A percentile compares a stretch with the other conserved stretches of the same genome.
These are phyloP conservation scores for Diuraphis noxia DNA, from an alignment of 1,140 invertebrate genomes.

Conservation along the genomic window DNA sequence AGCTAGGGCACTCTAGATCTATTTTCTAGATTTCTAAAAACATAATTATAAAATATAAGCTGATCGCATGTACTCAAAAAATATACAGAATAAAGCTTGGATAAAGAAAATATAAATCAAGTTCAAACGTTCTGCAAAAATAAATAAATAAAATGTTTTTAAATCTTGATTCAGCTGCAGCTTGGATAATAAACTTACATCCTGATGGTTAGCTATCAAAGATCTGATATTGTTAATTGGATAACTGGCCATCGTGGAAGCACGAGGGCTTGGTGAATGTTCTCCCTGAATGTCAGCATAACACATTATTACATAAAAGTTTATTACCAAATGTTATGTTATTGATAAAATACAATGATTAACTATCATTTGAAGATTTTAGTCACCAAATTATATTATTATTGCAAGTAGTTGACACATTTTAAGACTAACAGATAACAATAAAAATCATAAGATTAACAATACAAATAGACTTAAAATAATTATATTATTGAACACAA, in stretches of 20 bases:
- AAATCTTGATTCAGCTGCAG: neutral
- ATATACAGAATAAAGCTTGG: neutral
- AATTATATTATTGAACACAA: neutral
- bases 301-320: slow-evolving; percentile 56
- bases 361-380: neutral
- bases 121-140: slow-evolving; percentile 15
- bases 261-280: slow-evolving; percentile 82
- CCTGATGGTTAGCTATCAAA: slow-evolving; percentile 77
- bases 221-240: slow-evolving; percentile 84
- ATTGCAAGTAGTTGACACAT: neutral
- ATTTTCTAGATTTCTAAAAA: neutral
- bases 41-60: neutral
- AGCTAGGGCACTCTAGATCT: neutral
- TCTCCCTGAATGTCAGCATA: slow-evolving; percentile 69
- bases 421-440: neutral
- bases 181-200: slow-evolving; percentile 72
- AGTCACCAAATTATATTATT: neutral
- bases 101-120: neutral
- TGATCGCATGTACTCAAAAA: neutral
- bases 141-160: slow-evolving; percentile 23
- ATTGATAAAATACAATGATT: slow-evolving; percentile 9
- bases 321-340: slow-evolving; percentile 31
- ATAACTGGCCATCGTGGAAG: slow-evolving; percentile 82
- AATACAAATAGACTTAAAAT: neutral
- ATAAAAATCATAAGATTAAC: neutral